These are phyloP conservation scores for Eupithecia pulchellata DNA, from an alignment of 2,888 invertebrate genomes.

Conservation along the genomic window DNA sequence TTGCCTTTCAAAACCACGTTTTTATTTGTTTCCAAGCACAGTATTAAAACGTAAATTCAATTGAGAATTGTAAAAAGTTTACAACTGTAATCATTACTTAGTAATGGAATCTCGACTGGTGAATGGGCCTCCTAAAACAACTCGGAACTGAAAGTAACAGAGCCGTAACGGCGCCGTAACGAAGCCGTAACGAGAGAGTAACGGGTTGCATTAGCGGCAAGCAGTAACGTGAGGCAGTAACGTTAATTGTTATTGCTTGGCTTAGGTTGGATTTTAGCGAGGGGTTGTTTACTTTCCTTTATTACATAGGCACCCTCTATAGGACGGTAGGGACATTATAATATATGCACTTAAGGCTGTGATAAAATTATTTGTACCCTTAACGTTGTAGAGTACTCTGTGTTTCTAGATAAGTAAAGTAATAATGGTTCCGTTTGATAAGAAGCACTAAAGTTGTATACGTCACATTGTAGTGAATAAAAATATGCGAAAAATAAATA, in stretches of 20 bases:
- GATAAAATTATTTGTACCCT: constrained; percentile 14
- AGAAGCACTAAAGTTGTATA: not conserved
- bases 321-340: constrained; percentile 18
- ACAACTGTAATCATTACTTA: constrained; percentile 31
- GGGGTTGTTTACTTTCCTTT: constrained; percentile 37
- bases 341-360: constrained; percentile 26
- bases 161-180: constrained; percentile 27
- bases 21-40: not conserved
- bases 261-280: constrained; percentile 43
- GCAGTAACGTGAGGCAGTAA: constrained; percentile 72
- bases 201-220: constrained; percentile 70
- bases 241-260: constrained; percentile 74
- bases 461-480: not conserved
- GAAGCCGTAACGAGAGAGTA: constrained; percentile 53
- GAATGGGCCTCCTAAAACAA: constrained; percentile 47
- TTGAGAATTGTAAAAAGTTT: constrained; percentile 38
- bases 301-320: constrained; percentile 32
- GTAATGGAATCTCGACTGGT: constrained; percentile 33
- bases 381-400: constrained; percentile 3
- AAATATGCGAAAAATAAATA: not conserved
- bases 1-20: not conserved
- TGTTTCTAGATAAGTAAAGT: not conserved
- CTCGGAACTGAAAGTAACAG: constrained; percentile 42
- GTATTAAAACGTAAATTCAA: constrained; percentile 25
- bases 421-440: not conserved